Evolutionary conservation across 2,888 invertebrate genomes (phyloP), one percentile per base, ranked within the genome.

Genomic region (Idaea straminata): DNA sequence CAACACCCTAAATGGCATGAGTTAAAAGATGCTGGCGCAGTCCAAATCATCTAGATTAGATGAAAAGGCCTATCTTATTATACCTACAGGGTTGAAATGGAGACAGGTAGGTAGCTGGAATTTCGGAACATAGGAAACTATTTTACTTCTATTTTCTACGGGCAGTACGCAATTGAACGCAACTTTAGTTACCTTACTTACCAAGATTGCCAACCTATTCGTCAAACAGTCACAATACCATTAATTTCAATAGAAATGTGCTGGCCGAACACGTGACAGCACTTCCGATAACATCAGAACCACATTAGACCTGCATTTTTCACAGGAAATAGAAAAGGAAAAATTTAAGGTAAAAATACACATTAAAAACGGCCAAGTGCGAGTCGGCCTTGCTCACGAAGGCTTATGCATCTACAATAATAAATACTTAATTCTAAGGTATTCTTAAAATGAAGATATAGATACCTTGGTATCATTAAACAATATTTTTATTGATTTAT

Each of bases 281-380:
- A 83, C 83, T 83, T 89, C 87, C 91, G 88, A 89, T 90, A 89
- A 92, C 92, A 92, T 89, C 88, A 90, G 88, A 92, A 91, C 82
- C 74, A 86, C 92, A 92, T 92, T 92, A 92, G 86, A 81, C 81
- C 73, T 66, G 74, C 82, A 77, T 83, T 81, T 83, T 83, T 83
- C 80, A 81, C 71, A 71, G 66, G 25, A 25, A 25, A 25, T 25
- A 25, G 25, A 25, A 25, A 25, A 25, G 25, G 25, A 25, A 25
- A 25, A 25, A 3, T n/a, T 3, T 25, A 25, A 25, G 25, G 25
- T 25, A 25, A 25, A 3, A 25, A 25, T 25, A 25, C 25, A 25
- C 25, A 25, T 25, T 25, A 25, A 25, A 25, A 25, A 25, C 25
- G 25, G 25, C 25, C 25, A 25, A 25, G 25, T 25, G 25, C 25